phyloP scores from a whole-genome alignment of 2,797 vertebrate species.

The Chromis chromis region DNA sequence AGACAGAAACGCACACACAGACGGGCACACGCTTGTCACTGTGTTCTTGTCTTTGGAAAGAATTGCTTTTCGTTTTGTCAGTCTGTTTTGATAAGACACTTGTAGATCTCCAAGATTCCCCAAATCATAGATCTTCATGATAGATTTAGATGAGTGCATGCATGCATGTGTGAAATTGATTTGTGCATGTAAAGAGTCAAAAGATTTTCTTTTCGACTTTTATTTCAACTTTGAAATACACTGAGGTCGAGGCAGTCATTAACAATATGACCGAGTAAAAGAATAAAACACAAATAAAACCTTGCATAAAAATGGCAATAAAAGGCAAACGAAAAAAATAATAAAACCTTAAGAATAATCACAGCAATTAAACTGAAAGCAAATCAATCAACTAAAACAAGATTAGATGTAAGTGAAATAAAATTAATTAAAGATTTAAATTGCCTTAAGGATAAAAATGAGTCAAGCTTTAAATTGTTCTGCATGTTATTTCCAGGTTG shows the following conservation, averaged over 20 bases:
- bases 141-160: conserved; percentile 19
- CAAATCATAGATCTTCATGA: conserved; percentile 20
- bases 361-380: too few relatives aligned
- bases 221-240: neutral
- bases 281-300: neutral
- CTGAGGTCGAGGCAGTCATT: too few relatives aligned
- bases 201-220: neutral
- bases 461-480: too few relatives aligned
- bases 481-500: too few relatives aligned
- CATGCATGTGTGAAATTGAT: conserved; percentile 28
- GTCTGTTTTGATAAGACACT: conserved; percentile 34
- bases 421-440: too few relatives aligned
- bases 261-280: conserved; percentile 13
- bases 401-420: too few relatives aligned
- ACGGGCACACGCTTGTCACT: neutral
- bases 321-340: too few relatives aligned
- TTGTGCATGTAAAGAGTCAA: conserved; percentile 10
- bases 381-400: too few relatives aligned
- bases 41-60: conserved; percentile 10
- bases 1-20: conserved; percentile 23
- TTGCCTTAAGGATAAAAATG: too few relatives aligned
- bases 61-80: conserved; percentile 37
- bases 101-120: conserved; percentile 47
- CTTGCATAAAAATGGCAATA: too few relatives aligned
- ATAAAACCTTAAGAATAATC: too few relatives aligned